phyloP scores from a whole-genome alignment of 2,113 vertebrate genomes.

The Oncorhynchus keta region DNA sequence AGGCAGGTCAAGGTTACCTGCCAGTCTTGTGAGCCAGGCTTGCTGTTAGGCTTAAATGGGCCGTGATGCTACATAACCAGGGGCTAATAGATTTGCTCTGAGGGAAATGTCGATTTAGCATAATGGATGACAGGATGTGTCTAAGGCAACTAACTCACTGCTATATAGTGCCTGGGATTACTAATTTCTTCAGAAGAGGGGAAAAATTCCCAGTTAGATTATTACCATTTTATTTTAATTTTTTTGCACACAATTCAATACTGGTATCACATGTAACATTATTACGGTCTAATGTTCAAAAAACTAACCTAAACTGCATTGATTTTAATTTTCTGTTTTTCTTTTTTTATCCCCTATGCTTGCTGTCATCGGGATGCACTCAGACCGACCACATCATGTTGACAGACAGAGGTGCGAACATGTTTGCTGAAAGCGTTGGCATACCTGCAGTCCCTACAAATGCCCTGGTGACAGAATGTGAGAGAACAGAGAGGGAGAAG shows the following conservation, averaged over 20 bases:
- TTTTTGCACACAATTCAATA: too few relatives aligned
- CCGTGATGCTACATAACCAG: too few relatives aligned
- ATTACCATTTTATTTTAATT: too few relatives aligned
- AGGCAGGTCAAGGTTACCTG: background rate
- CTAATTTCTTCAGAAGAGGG: background rate
- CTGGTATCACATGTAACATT: too few relatives aligned
- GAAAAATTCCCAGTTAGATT: too few relatives aligned
- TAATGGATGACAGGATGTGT: too few relatives aligned
- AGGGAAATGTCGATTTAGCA: too few relatives aligned
- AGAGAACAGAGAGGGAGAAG: slow-evolving; percentile 69
- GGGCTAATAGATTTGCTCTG: too few relatives aligned
- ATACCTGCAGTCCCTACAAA: slow-evolving; percentile 57
- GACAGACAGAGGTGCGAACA: slow-evolving; percentile 68
- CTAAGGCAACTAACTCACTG: too few relatives aligned
- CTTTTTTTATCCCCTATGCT: slow-evolving; percentile 3
- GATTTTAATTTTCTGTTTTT: slow-evolving; percentile 15
- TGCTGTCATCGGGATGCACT: slow-evolving; percentile 23
- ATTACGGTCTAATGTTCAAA: background rate
- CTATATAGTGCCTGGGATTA: too few relatives aligned
- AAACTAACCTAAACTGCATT: background rate
- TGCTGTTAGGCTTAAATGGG: slow-evolving; percentile 11
- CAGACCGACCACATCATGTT: slow-evolving; percentile 73
- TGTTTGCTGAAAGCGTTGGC: slow-evolving; percentile 71
- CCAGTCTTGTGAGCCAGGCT: slow-evolving; percentile 10
- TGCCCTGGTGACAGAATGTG: slow-evolving; percentile 61